Conservation (phyloP, 1,140 invertebrate genomes). For the Pogonomyrmex barbatus region DNA sequence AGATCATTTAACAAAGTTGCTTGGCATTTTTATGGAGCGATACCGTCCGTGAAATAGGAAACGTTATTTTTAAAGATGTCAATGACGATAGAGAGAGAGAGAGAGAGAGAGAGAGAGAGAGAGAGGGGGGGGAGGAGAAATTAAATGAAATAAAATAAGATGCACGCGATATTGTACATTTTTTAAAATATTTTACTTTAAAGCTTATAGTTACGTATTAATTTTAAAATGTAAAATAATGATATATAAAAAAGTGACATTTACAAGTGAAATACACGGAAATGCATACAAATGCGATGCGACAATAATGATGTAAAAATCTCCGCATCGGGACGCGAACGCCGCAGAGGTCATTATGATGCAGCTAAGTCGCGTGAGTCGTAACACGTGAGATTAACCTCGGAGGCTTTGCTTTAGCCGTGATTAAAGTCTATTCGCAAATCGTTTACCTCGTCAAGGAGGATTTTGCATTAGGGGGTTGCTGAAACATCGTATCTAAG, state of each 20-base stretch:
- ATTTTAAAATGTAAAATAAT: too few species aligned
- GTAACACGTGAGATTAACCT: not conserved
- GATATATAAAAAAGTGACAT: not conserved
- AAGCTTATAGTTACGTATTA: not conserved
- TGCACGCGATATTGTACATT: not conserved
- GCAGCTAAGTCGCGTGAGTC: too few species aligned
- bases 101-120: not conserved
- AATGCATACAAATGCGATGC: not conserved
- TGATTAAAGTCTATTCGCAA: not conserved
- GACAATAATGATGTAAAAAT: slow-evolving; percentile 31
- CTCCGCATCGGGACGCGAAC: not conserved
- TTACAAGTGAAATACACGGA: not conserved
- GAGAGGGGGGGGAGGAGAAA: too few species aligned
- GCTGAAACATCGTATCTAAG: not conserved
- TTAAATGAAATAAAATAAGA: not conserved
- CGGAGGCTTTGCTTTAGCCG: not conserved
- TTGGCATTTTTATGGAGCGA: not conserved
- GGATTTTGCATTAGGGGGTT: not conserved
- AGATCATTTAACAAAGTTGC: not conserved
- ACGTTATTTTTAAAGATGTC: slow-evolving; percentile 11
- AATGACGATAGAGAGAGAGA: not conserved
- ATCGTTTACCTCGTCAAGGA: not conserved
- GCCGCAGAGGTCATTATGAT: slow-evolving; percentile 1
- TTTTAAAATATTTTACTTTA: not conserved
- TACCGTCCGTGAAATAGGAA: not conserved